Evolutionary conservation across 2,113 vertebrate species (phyloP), one percentile per base, ranked within the genome.

Genomic region (Eublepharis macularius): DNA sequence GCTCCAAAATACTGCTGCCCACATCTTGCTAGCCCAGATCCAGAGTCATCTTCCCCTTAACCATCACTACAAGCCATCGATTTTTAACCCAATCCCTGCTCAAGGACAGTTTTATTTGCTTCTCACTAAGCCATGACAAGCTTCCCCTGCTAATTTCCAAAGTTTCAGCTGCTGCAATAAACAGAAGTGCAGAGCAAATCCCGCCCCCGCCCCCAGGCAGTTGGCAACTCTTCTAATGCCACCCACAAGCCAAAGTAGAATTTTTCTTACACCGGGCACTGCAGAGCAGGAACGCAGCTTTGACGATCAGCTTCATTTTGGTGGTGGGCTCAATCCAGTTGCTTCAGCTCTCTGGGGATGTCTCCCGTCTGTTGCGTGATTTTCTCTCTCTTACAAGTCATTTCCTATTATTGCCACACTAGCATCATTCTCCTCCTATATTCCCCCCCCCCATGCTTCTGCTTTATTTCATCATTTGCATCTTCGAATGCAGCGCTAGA

Each of bases 371-470:
- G 41, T 10, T 19, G 77, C 39, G 63, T 26, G 57, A 17, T 19
- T 13, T 29, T 57, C 39, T 13, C 21, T 49, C 32, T 34, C 66
- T n/a, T 70, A 36, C 69, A 70, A 70, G 66, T 79, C 76, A 80
- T 70, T 85, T 86, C 76, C 77, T 86, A 60, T 12, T 72, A 70
- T 86, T 73, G 13, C n/a, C 4, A 51, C 77, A 51, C n/a, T 39
- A 36, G 4, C 14, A 60, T 60, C 29, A n/a, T 34, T 60, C 34
- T 21, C 76, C 41, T 47, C 17, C n/a, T 51, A 32, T 51, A 21
- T 39, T 39, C 73, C 32, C 34, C 13, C 17, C 32, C 14, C 29
- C 47, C 39, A 12, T 17, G 75, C 68, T 85, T 85, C 54, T 74
- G 54, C 54, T 65, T 63, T 13, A 4, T 32, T 70, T 39, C 17